Evolutionary conservation across 1,140 invertebrate genomes (phyloP), one percentile per base, ranked within the genome.

Genomic region (Brachionus rubens): DNA sequence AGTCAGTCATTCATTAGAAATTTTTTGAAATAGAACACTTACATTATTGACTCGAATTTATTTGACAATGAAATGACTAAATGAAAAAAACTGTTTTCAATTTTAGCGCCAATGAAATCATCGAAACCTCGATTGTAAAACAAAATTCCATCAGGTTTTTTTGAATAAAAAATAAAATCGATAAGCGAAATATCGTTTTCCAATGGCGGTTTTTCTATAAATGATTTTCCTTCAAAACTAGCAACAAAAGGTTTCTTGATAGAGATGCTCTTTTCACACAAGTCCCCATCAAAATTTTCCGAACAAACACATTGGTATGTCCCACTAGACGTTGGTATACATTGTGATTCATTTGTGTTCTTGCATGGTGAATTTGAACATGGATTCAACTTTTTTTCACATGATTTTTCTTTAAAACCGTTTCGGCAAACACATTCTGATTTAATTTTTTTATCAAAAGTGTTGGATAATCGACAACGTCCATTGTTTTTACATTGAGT

Each of bases 101-200:
- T 43, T 65, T 65, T 65, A 14, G 40, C 40, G 12, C 59, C 59
- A 24, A 65, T 46, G 30, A 65, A 65, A 30, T 43, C 24, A 43
- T 65, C 10, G 10, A 26, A 26, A 24, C 40, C 40, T 19, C 59
- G 36, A 65, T 65, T 43, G n/a, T 65, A 65, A 43, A 65, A 65
- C 9, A 65, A n/a, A 14, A 65, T 65, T 10, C 59, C 59, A 14
- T 65, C 36, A 43, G 59, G 59, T 26, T 65, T 65, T n/a, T 65
- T 65, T 43, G 59, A 65, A 43, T 26, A 65, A 41, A 65, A 65
- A 1, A 65, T 26, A 3, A 65, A 7, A 4, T 65, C 59, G 24
- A 65, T 43, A 0, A 36, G 26, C 41, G 10, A 43, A 2, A 65
- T 43, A 14, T 65, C 59, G n/a, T 1, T 12, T 21, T 21, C 59